A percentile compares a stretch with the other conserved stretches of the same genome.
Evolutionary conservation across 2,113 vertebrate genomes (phyloP).

Genomic region (Amia ocellicauda): DNA sequence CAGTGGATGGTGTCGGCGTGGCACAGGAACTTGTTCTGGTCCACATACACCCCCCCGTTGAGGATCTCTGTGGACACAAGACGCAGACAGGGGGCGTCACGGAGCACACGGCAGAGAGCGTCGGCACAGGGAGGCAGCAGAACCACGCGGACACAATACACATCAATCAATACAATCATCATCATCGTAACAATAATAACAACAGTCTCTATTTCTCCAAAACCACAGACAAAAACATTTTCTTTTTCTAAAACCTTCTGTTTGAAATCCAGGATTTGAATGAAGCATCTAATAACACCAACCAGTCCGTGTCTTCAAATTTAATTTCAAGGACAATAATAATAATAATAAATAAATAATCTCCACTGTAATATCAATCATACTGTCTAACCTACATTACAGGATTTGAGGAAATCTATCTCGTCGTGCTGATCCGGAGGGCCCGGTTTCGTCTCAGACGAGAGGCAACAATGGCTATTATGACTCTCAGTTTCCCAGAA

Average conservation of each 20-base stretch:
- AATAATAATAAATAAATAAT: constrained; percentile 12
- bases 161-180: neutral
- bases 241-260: constrained; percentile 13
- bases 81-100: constrained; percentile 22
- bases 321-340: constrained; percentile 32
- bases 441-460: neutral
- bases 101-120: too few species aligned
- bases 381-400: constrained; percentile 26
- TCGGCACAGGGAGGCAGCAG: too few species aligned
- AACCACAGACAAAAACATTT: constrained; percentile 15
- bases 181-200: constrained; percentile 24
- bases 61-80: constrained; percentile 78
- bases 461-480: constrained; percentile 35
- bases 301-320: constrained; percentile 40
- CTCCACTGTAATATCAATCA: constrained; percentile 30
- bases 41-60: constrained; percentile 91
- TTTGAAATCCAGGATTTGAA: constrained; percentile 40
- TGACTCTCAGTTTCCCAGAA: constrained; percentile 40
- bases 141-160: neutral
- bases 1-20: constrained; percentile 94
- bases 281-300: constrained; percentile 12
- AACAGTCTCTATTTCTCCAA: constrained; percentile 16
- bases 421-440: constrained; percentile 4
- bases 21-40: constrained; percentile 94
- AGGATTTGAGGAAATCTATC: constrained; percentile 33